These are phyloP conservation scores for Formica selysi DNA, from an alignment of 1,140 invertebrate species.

Conservation along the genomic window DNA sequence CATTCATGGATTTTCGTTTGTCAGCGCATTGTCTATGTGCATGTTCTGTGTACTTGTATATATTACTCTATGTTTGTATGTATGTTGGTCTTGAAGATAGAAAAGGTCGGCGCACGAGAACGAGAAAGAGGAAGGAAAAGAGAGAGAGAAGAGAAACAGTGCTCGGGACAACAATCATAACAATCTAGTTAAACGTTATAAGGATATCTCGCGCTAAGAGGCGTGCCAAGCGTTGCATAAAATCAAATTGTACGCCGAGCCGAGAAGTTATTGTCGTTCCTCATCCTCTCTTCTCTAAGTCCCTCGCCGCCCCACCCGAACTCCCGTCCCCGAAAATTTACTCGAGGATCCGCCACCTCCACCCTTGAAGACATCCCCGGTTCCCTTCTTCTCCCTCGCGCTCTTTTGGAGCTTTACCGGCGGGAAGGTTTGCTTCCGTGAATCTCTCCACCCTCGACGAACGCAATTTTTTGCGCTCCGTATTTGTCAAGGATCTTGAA, in stretches of 20 bases:
- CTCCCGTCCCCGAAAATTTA: constrained; percentile 81
- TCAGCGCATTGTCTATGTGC: constrained; percentile 48
- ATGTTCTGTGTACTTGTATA: constrained; percentile 29
- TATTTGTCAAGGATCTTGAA: constrained; percentile 64
- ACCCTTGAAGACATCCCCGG: constrained; percentile 6
- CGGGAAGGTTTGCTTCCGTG: constrained; percentile 20
- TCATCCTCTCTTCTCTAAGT: constrained; percentile 73
- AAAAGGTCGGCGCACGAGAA: constrained; percentile 24
- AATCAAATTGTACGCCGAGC: constrained; percentile 86
- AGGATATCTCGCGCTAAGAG: constrained; percentile 86
- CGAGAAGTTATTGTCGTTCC: constrained; percentile 86
- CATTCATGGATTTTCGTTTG: constrained; percentile 52
- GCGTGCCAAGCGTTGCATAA: constrained; percentile 87
- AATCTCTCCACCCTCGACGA: constrained; percentile 53
- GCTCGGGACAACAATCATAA: constrained; percentile 84
- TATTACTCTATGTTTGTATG: constrained; percentile 22
- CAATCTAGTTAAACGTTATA: constrained; percentile 86
- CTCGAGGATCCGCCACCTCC: constrained; percentile 68
- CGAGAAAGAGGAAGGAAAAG: not conserved
- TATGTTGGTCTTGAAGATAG: constrained; percentile 41
- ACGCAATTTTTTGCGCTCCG: constrained; percentile 56
- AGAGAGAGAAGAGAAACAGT: constrained; percentile 52
- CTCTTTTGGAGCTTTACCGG: constrained; percentile 41
- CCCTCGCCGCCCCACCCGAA: constrained; percentile 30
- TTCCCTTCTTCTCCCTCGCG: constrained; percentile 12